Evolutionary conservation across 2,113 vertebrate genomes (phyloP).

Genomic region (Conger conger): DNA sequence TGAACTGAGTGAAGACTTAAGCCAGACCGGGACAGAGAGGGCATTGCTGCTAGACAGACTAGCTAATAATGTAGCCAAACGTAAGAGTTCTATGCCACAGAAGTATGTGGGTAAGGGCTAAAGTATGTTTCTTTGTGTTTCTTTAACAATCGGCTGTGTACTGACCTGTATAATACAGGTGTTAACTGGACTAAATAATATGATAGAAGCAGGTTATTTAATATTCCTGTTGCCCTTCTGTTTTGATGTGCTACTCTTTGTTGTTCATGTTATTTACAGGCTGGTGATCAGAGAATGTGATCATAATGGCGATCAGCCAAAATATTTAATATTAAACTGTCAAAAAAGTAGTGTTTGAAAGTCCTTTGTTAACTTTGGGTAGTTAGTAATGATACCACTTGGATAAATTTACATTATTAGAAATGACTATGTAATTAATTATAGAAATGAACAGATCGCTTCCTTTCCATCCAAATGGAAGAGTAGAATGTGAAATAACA

Average conservation of each 20-base stretch:
- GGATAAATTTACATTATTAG: background rate
- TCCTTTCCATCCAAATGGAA: background rate
- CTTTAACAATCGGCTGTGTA: slow-evolving; percentile 28
- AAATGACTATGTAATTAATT: background rate
- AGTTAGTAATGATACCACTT: background rate
- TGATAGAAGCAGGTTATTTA: background rate
- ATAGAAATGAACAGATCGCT: background rate
- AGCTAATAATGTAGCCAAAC: slow-evolving; percentile 99
- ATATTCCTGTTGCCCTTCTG: slow-evolving; percentile 7
- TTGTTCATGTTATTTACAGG: background rate
- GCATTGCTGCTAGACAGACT: slow-evolving; percentile 98
- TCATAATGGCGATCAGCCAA: too few relatives aligned
- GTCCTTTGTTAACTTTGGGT: background rate
- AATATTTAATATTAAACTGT: background rate
- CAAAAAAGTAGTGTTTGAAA: background rate
- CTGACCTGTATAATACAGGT: background rate
- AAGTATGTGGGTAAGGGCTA: slow-evolving; percentile 99
- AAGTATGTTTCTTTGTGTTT: slow-evolving; percentile 81
- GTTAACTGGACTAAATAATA: background rate
- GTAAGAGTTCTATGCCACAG: slow-evolving; percentile 99
- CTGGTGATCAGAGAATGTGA: background rate
- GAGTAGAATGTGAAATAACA: background rate
- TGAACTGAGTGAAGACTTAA: slow-evolving; percentile 97
- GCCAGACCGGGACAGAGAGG: slow-evolving; percentile 92
- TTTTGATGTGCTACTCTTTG: background rate